phyloP scores from a whole-genome alignment of 2,888 invertebrate genomes.

The Pemphredon lugubris region DNA sequence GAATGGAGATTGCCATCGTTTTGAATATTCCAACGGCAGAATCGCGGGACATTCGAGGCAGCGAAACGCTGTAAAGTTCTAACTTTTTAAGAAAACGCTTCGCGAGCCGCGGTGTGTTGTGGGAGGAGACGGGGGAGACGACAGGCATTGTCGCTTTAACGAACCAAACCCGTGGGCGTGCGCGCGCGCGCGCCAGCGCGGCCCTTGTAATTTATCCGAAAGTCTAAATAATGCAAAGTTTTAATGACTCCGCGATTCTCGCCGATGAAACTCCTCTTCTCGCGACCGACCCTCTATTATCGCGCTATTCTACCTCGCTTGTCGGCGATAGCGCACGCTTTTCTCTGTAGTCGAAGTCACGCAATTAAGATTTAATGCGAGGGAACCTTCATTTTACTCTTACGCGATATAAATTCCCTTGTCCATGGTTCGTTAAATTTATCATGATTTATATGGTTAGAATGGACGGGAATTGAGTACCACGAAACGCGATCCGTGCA shows the following conservation, averaged over 20 bases:
- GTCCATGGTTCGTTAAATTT: no score
- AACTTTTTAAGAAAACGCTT: slow-evolving; percentile 2
- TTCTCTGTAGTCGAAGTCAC: no score
- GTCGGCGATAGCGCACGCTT: not conserved
- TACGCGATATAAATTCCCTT: no score
- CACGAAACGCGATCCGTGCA: no score
- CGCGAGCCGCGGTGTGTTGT: slow-evolving; percentile 8
- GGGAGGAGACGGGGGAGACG: not conserved
- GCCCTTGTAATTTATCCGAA: slow-evolving; percentile 60
- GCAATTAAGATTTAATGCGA: not conserved
- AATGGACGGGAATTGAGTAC: no score
- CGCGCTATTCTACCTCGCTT: slow-evolving; percentile 8
- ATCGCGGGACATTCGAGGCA: not conserved
- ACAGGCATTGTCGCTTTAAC: slow-evolving; percentile 38
- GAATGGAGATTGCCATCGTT: slow-evolving; percentile 46
- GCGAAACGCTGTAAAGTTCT: slow-evolving; percentile 1
- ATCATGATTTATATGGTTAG: no score
- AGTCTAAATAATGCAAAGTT: slow-evolving; percentile 66
- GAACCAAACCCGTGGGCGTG: slow-evolving; percentile 38
- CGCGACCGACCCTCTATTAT: slow-evolving; percentile 33
- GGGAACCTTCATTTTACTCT: no score
- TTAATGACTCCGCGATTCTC: slow-evolving; percentile 61
- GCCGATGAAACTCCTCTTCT: slow-evolving; percentile 36
- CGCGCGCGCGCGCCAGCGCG: no score
- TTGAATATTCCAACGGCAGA: slow-evolving; percentile 30